phyloP scores from a whole-genome alignment of 2,888 invertebrate genomes.

The Tetramorium bicarinatum region DNA sequence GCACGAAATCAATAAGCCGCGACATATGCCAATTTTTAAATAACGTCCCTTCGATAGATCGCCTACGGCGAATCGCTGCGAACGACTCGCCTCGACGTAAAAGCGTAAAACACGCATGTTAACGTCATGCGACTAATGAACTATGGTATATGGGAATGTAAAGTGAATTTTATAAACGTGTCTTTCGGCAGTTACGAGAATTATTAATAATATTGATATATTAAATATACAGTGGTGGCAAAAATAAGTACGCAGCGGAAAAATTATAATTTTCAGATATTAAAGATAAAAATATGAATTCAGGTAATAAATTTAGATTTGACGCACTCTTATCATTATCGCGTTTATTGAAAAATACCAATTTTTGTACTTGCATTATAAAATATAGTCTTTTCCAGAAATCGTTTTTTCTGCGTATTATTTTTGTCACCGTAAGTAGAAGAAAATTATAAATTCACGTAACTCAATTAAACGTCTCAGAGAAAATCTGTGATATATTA shows the following conservation, averaged over 20 bases:
- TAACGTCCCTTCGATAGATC: conserved; percentile 59
- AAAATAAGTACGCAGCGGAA: too few species aligned
- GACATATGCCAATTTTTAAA: conserved; percentile 68
- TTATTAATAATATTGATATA: background rate
- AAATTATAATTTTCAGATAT: too few species aligned
- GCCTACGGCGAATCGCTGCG: conserved; percentile 59
- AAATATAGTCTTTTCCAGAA: too few species aligned
- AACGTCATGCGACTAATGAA: conserved; percentile 8
- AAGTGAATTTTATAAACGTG: background rate
- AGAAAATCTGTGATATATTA: background rate
- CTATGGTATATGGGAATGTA: background rate
- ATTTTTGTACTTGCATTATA: too few species aligned
- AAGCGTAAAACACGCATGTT: conserved; percentile 47
- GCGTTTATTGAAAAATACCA: too few species aligned
- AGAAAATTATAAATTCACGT: too few species aligned
- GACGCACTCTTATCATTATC: too few species aligned
- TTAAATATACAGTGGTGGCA: background rate
- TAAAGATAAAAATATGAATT: too few species aligned
- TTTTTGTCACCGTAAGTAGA: too few species aligned
- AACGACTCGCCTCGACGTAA: conserved; percentile 48
- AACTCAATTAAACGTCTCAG: background rate
- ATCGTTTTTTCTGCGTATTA: too few species aligned
- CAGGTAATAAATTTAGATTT: too few species aligned
- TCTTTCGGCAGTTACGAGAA: background rate
- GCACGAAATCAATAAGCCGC: conserved; percentile 42